Conservation (phyloP, 2,113 vertebrate genomes). For the Mesembrinibis cayennensis region DNA sequence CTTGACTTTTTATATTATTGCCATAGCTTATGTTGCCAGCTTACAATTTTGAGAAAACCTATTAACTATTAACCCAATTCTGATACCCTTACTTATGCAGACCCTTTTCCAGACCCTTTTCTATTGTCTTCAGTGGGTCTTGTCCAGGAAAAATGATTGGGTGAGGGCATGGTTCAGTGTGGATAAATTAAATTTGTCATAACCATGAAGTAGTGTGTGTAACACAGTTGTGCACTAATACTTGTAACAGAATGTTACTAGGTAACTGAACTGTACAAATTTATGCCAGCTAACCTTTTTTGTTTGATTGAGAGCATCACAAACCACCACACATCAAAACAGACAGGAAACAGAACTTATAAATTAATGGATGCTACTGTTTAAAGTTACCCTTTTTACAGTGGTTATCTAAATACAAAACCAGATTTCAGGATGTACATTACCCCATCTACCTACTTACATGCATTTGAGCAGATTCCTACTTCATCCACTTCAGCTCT, state of each 20-base stretch:
- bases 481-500: slow-evolving; percentile 67
- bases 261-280: background rate
- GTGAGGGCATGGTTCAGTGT: background rate
- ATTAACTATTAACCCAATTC: background rate
- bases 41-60: background rate
- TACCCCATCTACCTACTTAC: background rate
- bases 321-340: background rate
- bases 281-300: background rate
- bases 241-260: background rate
- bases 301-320: background rate
- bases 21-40: background rate
- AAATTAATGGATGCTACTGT: background rate
- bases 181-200: background rate
- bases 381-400: background rate
- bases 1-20: background rate
- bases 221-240: background rate
- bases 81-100: background rate
- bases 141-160: background rate
- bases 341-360: background rate
- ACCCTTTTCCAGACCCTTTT: background rate
- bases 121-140: background rate
- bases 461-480: background rate
- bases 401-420: background rate
- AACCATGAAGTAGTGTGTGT: background rate
- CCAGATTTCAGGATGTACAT: background rate